These are phyloP conservation scores for Eleginops maclovinus DNA, from an alignment of 2,113 vertebrate species.

Conservation along the genomic window DNA sequence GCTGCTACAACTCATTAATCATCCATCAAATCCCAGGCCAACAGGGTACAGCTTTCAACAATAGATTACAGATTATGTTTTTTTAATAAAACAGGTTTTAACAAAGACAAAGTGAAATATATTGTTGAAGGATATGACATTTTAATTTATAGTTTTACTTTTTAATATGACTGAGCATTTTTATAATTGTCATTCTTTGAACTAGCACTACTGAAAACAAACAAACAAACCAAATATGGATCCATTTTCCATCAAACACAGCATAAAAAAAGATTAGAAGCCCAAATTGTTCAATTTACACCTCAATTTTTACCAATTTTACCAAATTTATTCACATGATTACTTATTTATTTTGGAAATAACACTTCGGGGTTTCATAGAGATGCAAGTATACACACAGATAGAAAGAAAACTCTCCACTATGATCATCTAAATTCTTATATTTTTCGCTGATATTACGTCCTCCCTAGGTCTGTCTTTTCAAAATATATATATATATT, in stretches of 20 bases:
- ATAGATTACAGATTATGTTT: not conserved
- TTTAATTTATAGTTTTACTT: too few species aligned
- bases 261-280: not conserved
- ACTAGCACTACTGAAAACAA: not conserved
- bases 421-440: too few species aligned
- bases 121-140: not conserved
- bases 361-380: not conserved
- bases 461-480: too few species aligned
- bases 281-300: not conserved
- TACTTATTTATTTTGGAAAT: not conserved
- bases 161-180: too few species aligned
- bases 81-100: not conserved
- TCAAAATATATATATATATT: not conserved
- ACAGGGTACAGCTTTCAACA: slow-evolving; percentile 8
- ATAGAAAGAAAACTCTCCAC: not conserved
- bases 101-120: not conserved
- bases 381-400: not conserved
- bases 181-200: not conserved
- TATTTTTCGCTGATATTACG: too few species aligned
- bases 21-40: slow-evolving; percentile 5
- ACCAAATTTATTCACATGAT: not conserved
- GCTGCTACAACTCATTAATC: slow-evolving; percentile 26
- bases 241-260: not conserved
- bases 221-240: not conserved
- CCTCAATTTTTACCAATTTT: not conserved